Evolutionary conservation across 2,797 vertebrate species (phyloP).

Genomic region (Zenarchopterus dispar): DNA sequence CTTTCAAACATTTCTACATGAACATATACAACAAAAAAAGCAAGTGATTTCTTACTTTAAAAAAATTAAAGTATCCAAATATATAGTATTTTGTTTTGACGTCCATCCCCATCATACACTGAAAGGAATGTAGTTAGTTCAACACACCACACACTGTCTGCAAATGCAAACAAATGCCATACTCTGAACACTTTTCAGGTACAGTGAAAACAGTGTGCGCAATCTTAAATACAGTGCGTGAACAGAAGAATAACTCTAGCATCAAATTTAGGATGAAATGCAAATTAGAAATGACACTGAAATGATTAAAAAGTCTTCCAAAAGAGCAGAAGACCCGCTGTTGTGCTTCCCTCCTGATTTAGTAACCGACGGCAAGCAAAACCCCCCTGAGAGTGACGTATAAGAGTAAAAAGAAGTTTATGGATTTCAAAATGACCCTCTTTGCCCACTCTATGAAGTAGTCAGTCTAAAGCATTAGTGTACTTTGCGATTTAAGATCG

Average conservation of each 20-base stretch:
- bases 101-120: conserved; percentile 37
- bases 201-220: neutral
- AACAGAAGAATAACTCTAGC: conserved; percentile 27
- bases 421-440: conserved; percentile 22
- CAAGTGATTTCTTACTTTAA: conserved; percentile 40
- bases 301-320: conserved; percentile 12
- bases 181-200: too few species aligned
- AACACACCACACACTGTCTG: neutral
- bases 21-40: conserved; percentile 52
- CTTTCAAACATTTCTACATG: conserved; percentile 40
- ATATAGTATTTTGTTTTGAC: conserved; percentile 42
- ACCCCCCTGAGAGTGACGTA: conserved; percentile 43
- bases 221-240: conserved; percentile 15
- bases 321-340: neutral
- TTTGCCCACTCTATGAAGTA: neutral
- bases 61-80: conserved; percentile 53
- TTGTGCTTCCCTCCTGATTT: conserved; percentile 17
- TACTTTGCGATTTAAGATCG: too few species aligned
- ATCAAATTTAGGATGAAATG: conserved; percentile 31
- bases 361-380: conserved; percentile 27
- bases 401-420: conserved; percentile 16
- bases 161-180: neutral
- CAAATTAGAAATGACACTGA: conserved; percentile 47
- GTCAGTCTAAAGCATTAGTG: neutral
- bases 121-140: conserved; percentile 55